Conservation (phyloP, 2,113 vertebrate genomes). For the Oryzias celebensis region DNA sequence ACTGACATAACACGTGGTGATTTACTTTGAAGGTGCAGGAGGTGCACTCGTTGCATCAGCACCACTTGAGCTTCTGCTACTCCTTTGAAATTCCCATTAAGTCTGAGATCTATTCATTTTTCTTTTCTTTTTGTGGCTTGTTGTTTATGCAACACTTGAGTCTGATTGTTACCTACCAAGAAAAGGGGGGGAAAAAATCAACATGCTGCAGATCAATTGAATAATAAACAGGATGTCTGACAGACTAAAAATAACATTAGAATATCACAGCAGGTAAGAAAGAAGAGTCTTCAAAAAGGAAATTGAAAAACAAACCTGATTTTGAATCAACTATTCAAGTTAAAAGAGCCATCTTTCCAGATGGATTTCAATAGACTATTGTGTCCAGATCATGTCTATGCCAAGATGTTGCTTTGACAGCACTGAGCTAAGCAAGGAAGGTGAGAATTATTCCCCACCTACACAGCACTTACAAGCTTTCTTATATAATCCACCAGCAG, state of each 20-base stretch:
- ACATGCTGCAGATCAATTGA: slow-evolving; percentile 16
- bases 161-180: slow-evolving; percentile 20
- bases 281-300: slow-evolving; percentile 21
- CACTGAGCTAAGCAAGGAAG: slow-evolving; percentile 48
- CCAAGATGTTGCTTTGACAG: slow-evolving; percentile 53
- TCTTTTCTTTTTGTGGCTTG: slow-evolving; percentile 15
- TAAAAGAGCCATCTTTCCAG: slow-evolving; percentile 16
- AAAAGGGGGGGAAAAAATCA: neutral
- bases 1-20: slow-evolving; percentile 41
- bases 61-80: neutral
- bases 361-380: slow-evolving; percentile 27
- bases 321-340: slow-evolving; percentile 26
- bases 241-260: slow-evolving; percentile 42
- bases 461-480: slow-evolving; percentile 50
- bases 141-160: slow-evolving; percentile 18
- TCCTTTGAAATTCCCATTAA: slow-evolving; percentile 14
- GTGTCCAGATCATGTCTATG: slow-evolving; percentile 28
- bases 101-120: slow-evolving; percentile 26
- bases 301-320: slow-evolving; percentile 23
- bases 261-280: slow-evolving; percentile 9
- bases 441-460: slow-evolving; percentile 61
- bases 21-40: slow-evolving; percentile 27
- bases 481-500: slow-evolving; percentile 52
- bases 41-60: slow-evolving; percentile 21
- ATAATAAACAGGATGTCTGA: slow-evolving; percentile 21